Evolutionary conservation across 2,113 vertebrate genomes (phyloP), one percentile per base, ranked within the genome.

Genomic region (Notechis scutatus): DNA sequence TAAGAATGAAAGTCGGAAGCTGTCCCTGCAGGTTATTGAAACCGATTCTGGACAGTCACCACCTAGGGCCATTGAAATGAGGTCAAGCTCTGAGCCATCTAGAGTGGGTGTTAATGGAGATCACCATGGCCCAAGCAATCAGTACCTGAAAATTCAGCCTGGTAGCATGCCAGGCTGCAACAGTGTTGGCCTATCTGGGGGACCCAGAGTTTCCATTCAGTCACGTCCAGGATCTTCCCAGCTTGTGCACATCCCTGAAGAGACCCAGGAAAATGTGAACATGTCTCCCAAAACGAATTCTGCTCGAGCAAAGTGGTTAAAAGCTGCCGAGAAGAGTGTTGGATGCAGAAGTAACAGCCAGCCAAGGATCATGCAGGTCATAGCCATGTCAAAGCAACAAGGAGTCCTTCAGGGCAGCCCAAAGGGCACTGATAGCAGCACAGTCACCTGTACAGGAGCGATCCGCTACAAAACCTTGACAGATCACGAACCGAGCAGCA

Each of bases 341-440:
- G 97, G 97, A 6, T 99, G 98, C 91, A 97, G 98, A 95, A 98
- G 97, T 94, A 98, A 98, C 64, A 98, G 96, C 94, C 99, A 99
- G 96, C 98, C 99, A 1, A 98, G 99, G 57, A 98, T 99, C 95
- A 98, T 99, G 98, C 99, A 99, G 94, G 99, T 99, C 23, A 99
- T 99, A 59, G 99, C 99, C 56, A 98, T 99, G 98, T 99, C 99
- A 94, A 99, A 99, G 97, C 99, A 99, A 95, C 99, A 99, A 96
- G 98, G 99, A 3, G 98, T 99, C 14, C 98, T 99, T 21, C 99
- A 99, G 94, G 97, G 98, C 92, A 99, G 99, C 87, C 98, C 99
- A 34, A 99, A 99, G 95, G 98, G 98, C 95, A 97, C 97, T 0
- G 98, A 98, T 1, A 98, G 98, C 89, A 98, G 98, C 94, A 98